Conservation (phyloP, 2,888 invertebrate species). For the Axea sp. region DNA sequence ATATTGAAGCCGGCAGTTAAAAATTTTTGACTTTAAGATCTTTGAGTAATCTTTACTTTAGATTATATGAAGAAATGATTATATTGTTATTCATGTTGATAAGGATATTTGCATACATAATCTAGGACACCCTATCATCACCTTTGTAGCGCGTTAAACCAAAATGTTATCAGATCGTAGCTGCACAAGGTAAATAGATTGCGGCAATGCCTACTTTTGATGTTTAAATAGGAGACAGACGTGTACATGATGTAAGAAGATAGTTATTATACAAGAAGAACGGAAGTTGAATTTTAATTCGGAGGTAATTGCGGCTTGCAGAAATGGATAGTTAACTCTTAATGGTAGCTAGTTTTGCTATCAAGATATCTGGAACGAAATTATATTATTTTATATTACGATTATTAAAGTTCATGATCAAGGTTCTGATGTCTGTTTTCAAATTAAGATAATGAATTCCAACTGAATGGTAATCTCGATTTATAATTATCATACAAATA, state of each 20-base stretch:
- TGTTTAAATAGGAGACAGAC: conserved; percentile 46
- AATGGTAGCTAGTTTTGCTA: conserved; percentile 9
- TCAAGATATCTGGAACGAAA: conserved; percentile 12
- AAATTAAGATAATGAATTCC: background rate
- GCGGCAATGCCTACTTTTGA: conserved; percentile 44
- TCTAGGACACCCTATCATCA: conserved; percentile 51
- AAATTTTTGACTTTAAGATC: too few relatives aligned
- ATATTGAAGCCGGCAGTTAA: too few relatives aligned
- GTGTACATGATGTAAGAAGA: conserved; percentile 28
- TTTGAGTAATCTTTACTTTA: too few relatives aligned
- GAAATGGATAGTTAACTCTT: conserved; percentile 16
- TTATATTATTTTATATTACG: conserved; percentile 2
- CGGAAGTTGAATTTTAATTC: conserved; percentile 51
- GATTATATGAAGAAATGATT: conserved; percentile 47
- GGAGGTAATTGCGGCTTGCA: background rate
- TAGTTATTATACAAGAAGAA: conserved; percentile 13
- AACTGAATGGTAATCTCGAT: background rate
- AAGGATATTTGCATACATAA: conserved; percentile 37
- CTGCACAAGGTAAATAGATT: conserved; percentile 41
- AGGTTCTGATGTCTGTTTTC: conserved; percentile 1
- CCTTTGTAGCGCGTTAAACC: conserved; percentile 33
- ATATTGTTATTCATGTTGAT: conserved; percentile 46
- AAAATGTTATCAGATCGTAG: conserved; percentile 29
- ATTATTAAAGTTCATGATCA: conserved; percentile 2
- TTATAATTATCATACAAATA: too few relatives aligned